Base-by-base conservation (phyloP, 1,140 invertebrate genomes). In the Halotydeus destructor region DNA sequence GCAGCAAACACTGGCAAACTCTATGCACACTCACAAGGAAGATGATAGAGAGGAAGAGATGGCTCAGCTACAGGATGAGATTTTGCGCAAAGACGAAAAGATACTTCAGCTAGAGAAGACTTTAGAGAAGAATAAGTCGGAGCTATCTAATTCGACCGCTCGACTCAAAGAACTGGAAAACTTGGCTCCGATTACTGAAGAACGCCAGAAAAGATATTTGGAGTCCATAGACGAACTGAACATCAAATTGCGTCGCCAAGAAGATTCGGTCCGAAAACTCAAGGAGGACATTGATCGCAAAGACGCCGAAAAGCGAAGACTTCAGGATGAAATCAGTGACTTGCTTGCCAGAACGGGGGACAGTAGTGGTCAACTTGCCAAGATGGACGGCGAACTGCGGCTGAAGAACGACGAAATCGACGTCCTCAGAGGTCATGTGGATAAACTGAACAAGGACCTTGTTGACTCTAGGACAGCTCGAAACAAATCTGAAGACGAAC, bases 181-280 rank as follows among this genome's bases (percentile, higher is more conserved):
- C 3, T 23, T 6, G 23, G 18, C 22, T 6, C 16, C 30, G 2
- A 4, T 32, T 5, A 8, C 5, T 16, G 34, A 38, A 24, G 36
- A 35, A 27, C 34, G 44, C 24, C 34, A 38, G 24, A 22, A 24
- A n/a, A 22, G 27, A 21, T 47, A 34, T 34, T 9, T 49, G 5
- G 38, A 48, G 18, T 35, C 38, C 1, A 49, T 48, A 1, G 47
- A 48, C 36, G 47, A 48, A n/a, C 25, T 48, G 30, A 48, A 48
- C 38, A 38, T 32, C 21, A 48, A 46, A 25, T 5, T 48, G 5
- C 22, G 21, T 18, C 40, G 41, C 36, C 2, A 5, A 2, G 30
- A 48, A 34, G 21, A 34, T 19, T 30, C 46, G 26, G 35, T 48
- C 2, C 24, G 36, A 24, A 21, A 26, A 27, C 30, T 48, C 5